Percentiles rank a stretch among this genome's conserved stretches.
Conservation (phyloP, 1,140 invertebrate genomes). For the Papilio xuthus region DNA sequence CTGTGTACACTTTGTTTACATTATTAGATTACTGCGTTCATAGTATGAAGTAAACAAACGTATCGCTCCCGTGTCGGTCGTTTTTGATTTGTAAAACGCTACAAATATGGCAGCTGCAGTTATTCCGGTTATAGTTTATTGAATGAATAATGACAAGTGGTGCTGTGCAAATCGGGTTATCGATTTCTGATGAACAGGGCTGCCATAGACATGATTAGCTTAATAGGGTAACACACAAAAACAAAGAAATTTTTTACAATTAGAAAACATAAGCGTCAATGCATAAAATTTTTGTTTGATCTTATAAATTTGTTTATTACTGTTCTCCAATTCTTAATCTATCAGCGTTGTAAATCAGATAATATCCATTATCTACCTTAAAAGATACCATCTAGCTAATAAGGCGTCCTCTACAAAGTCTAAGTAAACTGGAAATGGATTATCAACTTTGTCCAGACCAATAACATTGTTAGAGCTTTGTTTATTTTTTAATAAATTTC, state of each 20-base stretch:
- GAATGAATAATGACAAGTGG: constrained; percentile 60
- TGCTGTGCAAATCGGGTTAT: constrained; percentile 75
- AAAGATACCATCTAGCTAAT: too few relatives aligned
- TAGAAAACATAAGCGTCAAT: not conserved
- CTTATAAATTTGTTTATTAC: too few relatives aligned
- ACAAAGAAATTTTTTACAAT: too few relatives aligned
- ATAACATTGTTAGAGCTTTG: too few relatives aligned
- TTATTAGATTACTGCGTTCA: constrained; percentile 17
- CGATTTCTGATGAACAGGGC: constrained; percentile 62
- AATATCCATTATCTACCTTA: too few relatives aligned
- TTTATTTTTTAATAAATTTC: not conserved
- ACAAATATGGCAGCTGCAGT: constrained; percentile 43
- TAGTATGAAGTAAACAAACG: constrained; percentile 25
- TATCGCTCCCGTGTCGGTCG: constrained; percentile 32
- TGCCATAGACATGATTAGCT: not conserved
- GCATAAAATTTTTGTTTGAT: not conserved
- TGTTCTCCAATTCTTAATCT: too few relatives aligned
- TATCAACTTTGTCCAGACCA: too few relatives aligned
- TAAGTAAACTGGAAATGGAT: not conserved
- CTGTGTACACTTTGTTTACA: constrained; percentile 28
- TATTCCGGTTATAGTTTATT: constrained; percentile 50
- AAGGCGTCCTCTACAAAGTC: not conserved
- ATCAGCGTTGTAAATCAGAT: too few relatives aligned
- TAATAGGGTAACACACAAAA: not conserved
- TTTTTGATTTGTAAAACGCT: constrained; percentile 31